phyloP scores from a whole-genome alignment of 2,113 vertebrate species.

The Nerophis lumbriciformis region DNA sequence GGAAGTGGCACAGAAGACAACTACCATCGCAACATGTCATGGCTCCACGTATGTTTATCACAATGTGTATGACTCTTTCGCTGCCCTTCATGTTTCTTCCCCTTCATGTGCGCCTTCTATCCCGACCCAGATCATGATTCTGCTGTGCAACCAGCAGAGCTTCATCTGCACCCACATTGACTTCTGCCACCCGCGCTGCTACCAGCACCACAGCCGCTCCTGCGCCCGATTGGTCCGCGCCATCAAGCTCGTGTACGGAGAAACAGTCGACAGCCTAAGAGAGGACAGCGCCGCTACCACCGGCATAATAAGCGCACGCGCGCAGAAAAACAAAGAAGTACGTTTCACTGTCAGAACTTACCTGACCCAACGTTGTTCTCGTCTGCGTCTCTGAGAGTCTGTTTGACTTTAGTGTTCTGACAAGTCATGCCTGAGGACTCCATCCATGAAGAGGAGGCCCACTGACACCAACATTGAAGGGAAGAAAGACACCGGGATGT shows the following conservation, averaged over 20 bases:
- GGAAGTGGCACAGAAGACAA: constrained; percentile 86
- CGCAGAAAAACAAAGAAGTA: constrained; percentile 94
- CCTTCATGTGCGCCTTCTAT: constrained; percentile 1
- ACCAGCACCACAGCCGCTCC: constrained; percentile 94
- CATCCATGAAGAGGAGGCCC: constrained; percentile 91
- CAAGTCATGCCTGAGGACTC: constrained; percentile 93
- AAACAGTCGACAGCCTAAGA: constrained; percentile 85
- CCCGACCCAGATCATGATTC: constrained; percentile 87
- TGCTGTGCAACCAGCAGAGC: constrained; percentile 97
- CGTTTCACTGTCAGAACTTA: neutral
- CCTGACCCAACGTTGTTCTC: neutral
- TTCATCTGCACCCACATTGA: constrained; percentile 97
- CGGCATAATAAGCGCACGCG: constrained; percentile 67
- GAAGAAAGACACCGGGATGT: constrained; percentile 95
- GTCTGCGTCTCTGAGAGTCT: neutral
- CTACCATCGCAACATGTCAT: constrained; percentile 96
- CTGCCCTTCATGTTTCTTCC: neutral
- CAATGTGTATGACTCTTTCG: neutral
- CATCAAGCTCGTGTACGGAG: constrained; percentile 93
- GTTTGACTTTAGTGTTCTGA: constrained; percentile 81
- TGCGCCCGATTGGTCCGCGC: constrained; percentile 92
- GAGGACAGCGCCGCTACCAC: constrained; percentile 68
- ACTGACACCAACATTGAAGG: constrained; percentile 84
- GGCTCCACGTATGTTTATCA: constrained; percentile 86
- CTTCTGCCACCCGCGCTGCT: constrained; percentile 96